A percentile compares a stretch with the other conserved stretches of the same genome.
phyloP scores from a whole-genome alignment of 2,113 vertebrate genomes.

The Melanotaenia duboulayi region DNA sequence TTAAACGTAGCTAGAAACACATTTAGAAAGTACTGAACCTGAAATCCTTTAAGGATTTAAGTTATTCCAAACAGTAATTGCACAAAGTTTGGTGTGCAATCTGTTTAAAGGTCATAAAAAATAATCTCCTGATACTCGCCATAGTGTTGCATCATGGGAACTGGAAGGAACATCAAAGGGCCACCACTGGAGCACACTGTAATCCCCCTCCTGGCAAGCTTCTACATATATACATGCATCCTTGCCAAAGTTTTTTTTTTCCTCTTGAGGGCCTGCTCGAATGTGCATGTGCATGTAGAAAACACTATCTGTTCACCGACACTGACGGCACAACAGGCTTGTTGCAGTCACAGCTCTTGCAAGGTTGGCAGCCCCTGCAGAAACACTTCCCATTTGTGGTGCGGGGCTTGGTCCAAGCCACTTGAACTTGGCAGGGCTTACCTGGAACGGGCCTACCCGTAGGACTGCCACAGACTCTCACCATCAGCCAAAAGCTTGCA shows the following conservation, averaged over 20 bases:
- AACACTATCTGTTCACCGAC: slow-evolving; percentile 55
- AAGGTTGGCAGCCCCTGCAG: slow-evolving; percentile 72
- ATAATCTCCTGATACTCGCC: slow-evolving; percentile 54
- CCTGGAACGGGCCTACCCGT: slow-evolving; percentile 77
- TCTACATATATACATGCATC: slow-evolving; percentile 60
- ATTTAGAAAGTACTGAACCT: slow-evolving; percentile 16
- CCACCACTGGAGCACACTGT: slow-evolving; percentile 56
- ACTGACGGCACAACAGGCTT: slow-evolving; percentile 42
- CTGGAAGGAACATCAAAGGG: slow-evolving; percentile 69
- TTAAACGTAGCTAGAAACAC: not conserved
- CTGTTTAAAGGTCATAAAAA: slow-evolving; percentile 56
- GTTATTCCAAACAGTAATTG: slow-evolving; percentile 31
- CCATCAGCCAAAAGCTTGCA: slow-evolving; percentile 60
- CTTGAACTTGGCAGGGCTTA: slow-evolving; percentile 81
- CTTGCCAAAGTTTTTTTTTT: slow-evolving; percentile 34
- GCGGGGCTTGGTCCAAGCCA: slow-evolving; percentile 78
- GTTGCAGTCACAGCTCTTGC: slow-evolving; percentile 54
- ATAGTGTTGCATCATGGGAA: slow-evolving; percentile 71
- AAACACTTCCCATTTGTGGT: slow-evolving; percentile 77
- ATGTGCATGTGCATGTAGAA: slow-evolving; percentile 37
- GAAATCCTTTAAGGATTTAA: slow-evolving; percentile 24
- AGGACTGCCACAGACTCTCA: slow-evolving; percentile 68
- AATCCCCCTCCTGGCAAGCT: slow-evolving; percentile 70
- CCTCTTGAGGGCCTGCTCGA: slow-evolving; percentile 40
- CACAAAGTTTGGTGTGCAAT: slow-evolving; percentile 22